phyloP scores from a whole-genome alignment of 2,888 invertebrate species.

The Torymus tubicola region DNA sequence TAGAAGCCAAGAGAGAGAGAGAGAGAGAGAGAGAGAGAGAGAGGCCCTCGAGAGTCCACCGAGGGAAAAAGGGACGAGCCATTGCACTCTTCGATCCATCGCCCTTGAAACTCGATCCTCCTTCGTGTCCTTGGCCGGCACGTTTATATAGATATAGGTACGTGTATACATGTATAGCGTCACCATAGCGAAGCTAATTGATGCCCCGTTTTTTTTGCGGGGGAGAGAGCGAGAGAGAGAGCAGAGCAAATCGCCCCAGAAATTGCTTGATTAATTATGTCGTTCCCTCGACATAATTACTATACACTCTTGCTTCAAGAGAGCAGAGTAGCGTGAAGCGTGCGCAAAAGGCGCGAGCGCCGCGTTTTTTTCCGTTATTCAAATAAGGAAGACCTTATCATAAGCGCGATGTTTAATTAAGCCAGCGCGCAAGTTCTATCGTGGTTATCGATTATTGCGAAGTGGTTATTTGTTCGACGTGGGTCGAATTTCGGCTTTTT shows the following conservation, averaged over 20 bases:
- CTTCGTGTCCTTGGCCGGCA: constrained; percentile 15
- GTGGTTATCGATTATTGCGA: constrained; percentile 3
- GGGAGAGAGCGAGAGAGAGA: background rate
- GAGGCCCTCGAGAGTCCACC: background rate
- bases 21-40: background rate
- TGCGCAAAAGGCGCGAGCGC: background rate
- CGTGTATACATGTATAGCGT: no score
- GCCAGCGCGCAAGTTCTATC: background rate
- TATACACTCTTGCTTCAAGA: background rate
- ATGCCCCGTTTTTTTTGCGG: constrained; percentile 32
- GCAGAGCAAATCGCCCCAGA: constrained; percentile 39
- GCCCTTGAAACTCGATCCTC: constrained; percentile 47
- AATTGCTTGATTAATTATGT: constrained; percentile 57
- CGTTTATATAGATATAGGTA: no score
- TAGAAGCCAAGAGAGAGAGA: background rate
- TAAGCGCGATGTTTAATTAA: constrained; percentile 10
- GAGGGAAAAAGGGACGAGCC: no score
- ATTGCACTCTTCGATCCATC: background rate
- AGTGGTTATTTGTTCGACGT: background rate
- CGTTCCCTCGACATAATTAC: constrained; percentile 44
- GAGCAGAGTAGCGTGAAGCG: background rate
- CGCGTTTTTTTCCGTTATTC: constrained; percentile 7
- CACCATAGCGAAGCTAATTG: constrained; percentile 38
- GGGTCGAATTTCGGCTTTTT: background rate
- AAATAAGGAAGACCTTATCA: constrained; percentile 4